phyloP scores from a whole-genome alignment of 1,140 invertebrate genomes.

The Neodiprion pinetum region DNA sequence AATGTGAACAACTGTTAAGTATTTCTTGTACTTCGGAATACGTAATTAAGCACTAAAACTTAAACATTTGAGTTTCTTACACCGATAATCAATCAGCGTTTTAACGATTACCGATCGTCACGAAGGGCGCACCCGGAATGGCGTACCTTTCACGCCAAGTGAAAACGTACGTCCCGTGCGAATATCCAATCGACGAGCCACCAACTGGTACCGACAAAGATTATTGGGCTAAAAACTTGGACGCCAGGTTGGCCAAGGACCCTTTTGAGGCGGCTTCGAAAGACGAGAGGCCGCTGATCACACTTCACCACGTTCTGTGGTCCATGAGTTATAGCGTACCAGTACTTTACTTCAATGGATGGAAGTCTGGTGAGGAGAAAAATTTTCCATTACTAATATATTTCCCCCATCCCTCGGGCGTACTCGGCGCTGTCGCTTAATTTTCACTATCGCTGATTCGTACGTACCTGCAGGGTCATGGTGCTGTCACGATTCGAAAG shows the following conservation, averaged over 20 bases:
- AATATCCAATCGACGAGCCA: conserved; percentile 35
- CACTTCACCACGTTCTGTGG: conserved; percentile 64
- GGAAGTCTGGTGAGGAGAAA: conserved; percentile 56
- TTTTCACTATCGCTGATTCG: too few species aligned
- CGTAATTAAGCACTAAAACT: too few species aligned
- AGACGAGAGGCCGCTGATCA: conserved; percentile 46
- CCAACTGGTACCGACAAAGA: conserved; percentile 13
- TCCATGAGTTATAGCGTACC: conserved; percentile 66
- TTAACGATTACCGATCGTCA: neutral
- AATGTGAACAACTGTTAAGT: too few species aligned
- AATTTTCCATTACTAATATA: too few species aligned
- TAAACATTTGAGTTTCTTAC: too few species aligned
- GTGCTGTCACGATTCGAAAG: too few species aligned
- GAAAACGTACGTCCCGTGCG: conserved; percentile 41
- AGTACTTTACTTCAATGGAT: conserved; percentile 66
- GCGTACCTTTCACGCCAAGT: conserved; percentile 48
- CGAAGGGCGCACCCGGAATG: conserved; percentile 37
- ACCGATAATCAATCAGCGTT: too few species aligned
- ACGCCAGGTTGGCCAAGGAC: conserved; percentile 35
- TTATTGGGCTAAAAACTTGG: conserved; percentile 21
- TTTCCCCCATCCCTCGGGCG: too few species aligned
- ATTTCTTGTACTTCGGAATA: too few species aligned
- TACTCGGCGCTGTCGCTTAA: too few species aligned
- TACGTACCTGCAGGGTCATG: too few species aligned
- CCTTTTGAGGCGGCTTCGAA: conserved; percentile 47